Base-by-base conservation (phyloP, 2,113 vertebrate genomes). In the Reinhardtius hippoglossoides region DNA sequence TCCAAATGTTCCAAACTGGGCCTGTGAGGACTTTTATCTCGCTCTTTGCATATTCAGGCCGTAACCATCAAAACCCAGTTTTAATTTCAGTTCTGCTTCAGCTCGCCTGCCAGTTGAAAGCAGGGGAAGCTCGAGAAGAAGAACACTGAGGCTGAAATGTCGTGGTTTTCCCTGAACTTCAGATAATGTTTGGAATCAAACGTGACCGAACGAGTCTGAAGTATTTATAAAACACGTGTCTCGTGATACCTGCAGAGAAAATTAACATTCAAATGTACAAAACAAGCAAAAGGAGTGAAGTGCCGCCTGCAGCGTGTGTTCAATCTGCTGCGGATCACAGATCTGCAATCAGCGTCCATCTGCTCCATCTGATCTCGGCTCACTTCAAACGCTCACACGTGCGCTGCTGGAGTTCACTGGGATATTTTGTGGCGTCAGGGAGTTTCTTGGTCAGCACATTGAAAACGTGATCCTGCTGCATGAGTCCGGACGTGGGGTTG, bases 311-410 rank as follows among this genome's bases (percentile, higher is more conserved):
- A 54, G 50, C 20, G 2, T 2, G 7, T 54, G 50, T 54, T 54
- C 21, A 54, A 54, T 54, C 50, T 24, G 74, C 66, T 42, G 67
- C 15, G 58, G 78, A 82, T 89, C 80, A 82, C 75, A 83, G 75
- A 77, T 65, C 59, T 80, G 60, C 61, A 68, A 48, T 80, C 83
- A 76, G 35, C 68, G 71, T 78, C 83, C 81, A 87, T 80, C 76
- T 86, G 80, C 18, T 52, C 5, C 50, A n/a, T 52, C 50, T 72
- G 63, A 76, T 71, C 65, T 57, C 42, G 6, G 35, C 16, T 69
- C 40, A 59, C 71, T 54, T 54, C 71, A 40, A 46, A 20, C 67
- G 44, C 52, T 54, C 55, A 26, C 71, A 24, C 37, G 0, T 56
- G 1, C 58, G 1, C 72, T 46, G 37, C 37, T 21, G 20, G 50